Evolutionary conservation across 2,888 invertebrate species (phyloP), one percentile per base, ranked within the genome.

Genomic region (Therioaphis trifolii): DNA sequence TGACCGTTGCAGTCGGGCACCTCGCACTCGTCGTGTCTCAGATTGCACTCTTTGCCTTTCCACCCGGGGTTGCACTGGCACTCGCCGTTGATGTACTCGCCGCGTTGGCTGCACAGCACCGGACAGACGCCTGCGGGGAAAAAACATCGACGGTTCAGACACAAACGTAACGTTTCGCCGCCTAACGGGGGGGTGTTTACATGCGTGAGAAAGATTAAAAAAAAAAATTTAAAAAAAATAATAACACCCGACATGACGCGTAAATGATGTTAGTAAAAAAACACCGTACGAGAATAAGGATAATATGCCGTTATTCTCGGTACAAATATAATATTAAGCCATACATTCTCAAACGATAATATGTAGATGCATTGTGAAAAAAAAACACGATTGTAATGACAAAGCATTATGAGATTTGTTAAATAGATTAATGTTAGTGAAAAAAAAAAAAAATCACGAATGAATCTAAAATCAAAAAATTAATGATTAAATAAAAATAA

Each of bases 11-110:
- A 99, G 89, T 97, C 97, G 43, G 96, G 93, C 87, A 98, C 95
- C 90, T 97, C 97, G 89, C 99, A 99, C 90, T 98, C 97, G 88
- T 97, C 96, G 89, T 96, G 96, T 63, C 96, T 92, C 86, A 98
- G 90, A 69, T 96, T 96, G 89, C 99, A 99, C 89, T 99, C 99
- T 88, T 95, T 95, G 86, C 99, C 99, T 89, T 98, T 99, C 98
- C 98, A 99, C 71, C 98, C 98, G 4, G 96, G 95, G 89, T 98
- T 97, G 89, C 99, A 99, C 88, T 96, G 95, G 88, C 99, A 99
- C 89, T 96, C 95, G 61, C 99, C 98, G 88, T 96, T 96, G 87
- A 96, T 95, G 89, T 98, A 99, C 88, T 97, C 96, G 52, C 99
- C 99, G 86, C 97, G 94, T 88, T 98, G 98, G 88, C 95, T 96